These are phyloP conservation scores for Sarcophilus harrisii DNA, from an alignment of 2,797 vertebrate genomes.

Conservation along the genomic window DNA sequence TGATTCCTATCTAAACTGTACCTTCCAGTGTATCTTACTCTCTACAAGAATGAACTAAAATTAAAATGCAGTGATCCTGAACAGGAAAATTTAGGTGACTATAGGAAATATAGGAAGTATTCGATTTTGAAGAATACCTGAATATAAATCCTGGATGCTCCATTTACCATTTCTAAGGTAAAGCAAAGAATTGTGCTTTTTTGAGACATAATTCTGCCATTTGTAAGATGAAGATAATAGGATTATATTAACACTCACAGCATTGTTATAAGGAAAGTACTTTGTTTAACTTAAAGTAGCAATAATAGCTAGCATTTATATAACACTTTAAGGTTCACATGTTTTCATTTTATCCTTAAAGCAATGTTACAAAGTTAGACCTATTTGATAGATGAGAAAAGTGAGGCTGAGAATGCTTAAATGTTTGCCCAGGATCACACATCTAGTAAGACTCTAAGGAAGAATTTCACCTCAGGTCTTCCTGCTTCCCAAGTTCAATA, in stretches of 20 bases:
- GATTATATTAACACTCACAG: background rate
- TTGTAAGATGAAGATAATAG: background rate
- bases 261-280: background rate
- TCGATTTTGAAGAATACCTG: constrained; percentile 27
- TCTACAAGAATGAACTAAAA: background rate
- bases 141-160: constrained; percentile 36
- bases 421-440: background rate
- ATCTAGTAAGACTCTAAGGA: background rate
- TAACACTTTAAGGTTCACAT: background rate
- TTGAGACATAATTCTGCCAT: background rate
- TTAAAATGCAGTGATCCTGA: constrained; percentile 54
- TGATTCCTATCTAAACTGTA: background rate
- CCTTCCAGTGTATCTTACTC: background rate
- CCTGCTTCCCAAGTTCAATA: background rate
- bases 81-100: constrained; percentile 13
- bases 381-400: background rate
- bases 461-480: background rate
- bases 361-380: background rate
- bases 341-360: background rate
- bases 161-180: background rate
- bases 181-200: background rate
- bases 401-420: background rate
- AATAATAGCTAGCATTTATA: background rate
- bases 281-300: background rate
- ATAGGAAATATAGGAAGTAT: constrained; percentile 45